phyloP scores from a whole-genome alignment of 2,113 vertebrate species.

The Irena cyanogastra region DNA sequence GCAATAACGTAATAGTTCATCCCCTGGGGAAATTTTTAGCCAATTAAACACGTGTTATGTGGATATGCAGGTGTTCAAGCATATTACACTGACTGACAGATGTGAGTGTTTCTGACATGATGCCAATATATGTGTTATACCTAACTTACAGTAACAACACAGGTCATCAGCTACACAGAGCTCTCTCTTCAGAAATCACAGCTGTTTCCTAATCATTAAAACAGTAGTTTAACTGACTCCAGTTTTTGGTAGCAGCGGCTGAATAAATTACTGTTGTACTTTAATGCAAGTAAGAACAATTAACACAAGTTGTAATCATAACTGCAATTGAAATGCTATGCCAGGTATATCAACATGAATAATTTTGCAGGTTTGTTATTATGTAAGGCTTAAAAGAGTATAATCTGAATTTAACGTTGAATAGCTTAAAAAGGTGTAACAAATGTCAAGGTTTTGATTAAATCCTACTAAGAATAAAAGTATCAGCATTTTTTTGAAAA shows the following conservation, averaged over 20 bases:
- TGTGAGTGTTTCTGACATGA: neutral
- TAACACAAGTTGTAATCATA: neutral
- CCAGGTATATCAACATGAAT: neutral
- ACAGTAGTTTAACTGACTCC: neutral
- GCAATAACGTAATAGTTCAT: neutral
- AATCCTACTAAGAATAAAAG: neutral
- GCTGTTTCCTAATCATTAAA: neutral
- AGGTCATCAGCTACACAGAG: neutral
- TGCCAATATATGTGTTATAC: neutral
- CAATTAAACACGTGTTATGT: neutral
- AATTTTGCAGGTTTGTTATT: neutral
- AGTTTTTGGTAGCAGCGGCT: neutral
- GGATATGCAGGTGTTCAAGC: neutral
- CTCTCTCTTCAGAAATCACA: neutral
- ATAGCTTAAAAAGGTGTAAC: neutral
- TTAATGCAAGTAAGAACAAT: neutral
- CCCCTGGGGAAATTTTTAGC: neutral
- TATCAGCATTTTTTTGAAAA: neutral
- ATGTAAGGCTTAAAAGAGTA: neutral
- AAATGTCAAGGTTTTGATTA: neutral
- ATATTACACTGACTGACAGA: neutral
- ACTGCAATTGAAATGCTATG: neutral
- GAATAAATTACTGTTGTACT: neutral
- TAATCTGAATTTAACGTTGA: neutral
- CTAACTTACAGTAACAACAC: neutral